Percentiles rank a stretch among this genome's conserved stretches.
phyloP scores from a whole-genome alignment of 2,888 invertebrate genomes.

The Colletes collaris region DNA sequence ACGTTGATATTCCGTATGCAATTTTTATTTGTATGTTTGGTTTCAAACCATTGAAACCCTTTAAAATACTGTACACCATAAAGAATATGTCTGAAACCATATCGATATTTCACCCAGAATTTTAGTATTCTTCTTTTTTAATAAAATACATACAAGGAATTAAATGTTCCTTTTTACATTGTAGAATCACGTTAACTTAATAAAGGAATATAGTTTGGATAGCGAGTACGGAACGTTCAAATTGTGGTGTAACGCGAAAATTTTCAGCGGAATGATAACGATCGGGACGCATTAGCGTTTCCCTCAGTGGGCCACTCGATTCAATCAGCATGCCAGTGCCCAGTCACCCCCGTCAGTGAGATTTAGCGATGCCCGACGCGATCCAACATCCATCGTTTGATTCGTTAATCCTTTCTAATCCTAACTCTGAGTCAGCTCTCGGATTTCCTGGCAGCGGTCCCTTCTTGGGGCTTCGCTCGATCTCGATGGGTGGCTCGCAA shows the following conservation, averaged over 20 bases:
- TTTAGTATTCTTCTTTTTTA: too few relatives aligned
- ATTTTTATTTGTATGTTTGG: too few relatives aligned
- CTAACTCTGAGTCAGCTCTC: constrained; percentile 36
- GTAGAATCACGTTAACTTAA: too few relatives aligned
- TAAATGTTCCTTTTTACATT: too few relatives aligned
- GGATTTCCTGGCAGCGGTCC: constrained; percentile 28
- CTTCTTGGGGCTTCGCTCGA: constrained; percentile 20
- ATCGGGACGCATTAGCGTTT: constrained; percentile 6
- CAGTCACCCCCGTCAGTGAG: constrained; percentile 7
- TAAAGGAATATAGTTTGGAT: too few relatives aligned
- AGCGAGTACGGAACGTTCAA: too few relatives aligned
- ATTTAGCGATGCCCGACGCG: constrained; percentile 22
- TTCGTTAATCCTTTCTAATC: constrained; percentile 57
- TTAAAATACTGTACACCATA: too few relatives aligned
- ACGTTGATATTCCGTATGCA: too few relatives aligned
- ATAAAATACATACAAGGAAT: too few relatives aligned
- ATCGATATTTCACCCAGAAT: too few relatives aligned
- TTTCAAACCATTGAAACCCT: too few relatives aligned
- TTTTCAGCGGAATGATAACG: background rate
- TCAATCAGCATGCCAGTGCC: constrained; percentile 15
- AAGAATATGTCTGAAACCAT: too few relatives aligned
- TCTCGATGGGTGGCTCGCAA: constrained; percentile 17
- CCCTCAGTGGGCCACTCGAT: constrained; percentile 15
- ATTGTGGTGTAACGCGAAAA: background rate
- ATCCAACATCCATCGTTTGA: constrained; percentile 50